These are phyloP conservation scores for Orchesella cincta DNA, from an alignment of 1,140 invertebrate genomes.

Conservation along the genomic window DNA sequence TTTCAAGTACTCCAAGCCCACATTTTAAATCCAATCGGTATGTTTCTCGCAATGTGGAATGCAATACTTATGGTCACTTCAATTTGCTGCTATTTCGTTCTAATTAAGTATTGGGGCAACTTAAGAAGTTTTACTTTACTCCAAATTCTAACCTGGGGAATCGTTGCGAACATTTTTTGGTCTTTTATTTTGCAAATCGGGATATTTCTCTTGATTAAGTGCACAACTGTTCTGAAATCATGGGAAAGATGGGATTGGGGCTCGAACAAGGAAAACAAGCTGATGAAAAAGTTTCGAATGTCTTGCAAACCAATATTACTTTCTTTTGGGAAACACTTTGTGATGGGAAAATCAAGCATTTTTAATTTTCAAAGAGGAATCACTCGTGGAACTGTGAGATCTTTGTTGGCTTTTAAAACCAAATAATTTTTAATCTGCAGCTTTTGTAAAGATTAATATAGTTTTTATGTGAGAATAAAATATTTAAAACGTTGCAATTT, in stretches of 20 bases:
- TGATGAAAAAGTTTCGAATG: neutral
- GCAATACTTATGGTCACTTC: neutral
- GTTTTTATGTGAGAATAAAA: too few species aligned
- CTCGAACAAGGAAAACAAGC: neutral
- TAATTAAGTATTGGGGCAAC: neutral
- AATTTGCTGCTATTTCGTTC: neutral
- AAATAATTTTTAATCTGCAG: too few species aligned
- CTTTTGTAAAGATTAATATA: too few species aligned
- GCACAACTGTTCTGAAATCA: neutral
- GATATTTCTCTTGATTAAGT: neutral
- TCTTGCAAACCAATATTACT: neutral
- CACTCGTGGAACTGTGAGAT: neutral
- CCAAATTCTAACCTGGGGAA: neutral
- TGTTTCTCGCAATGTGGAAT: neutral
- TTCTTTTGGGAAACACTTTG: neutral
- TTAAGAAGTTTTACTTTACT: neutral
- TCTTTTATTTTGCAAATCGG: neutral
- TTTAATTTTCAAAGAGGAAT: neutral
- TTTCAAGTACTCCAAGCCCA: neutral
- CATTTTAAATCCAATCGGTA: neutral
- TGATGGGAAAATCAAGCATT: neutral
- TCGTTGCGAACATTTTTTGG: neutral
- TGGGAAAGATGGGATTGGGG: neutral
- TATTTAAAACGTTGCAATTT: too few species aligned
- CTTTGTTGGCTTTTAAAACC: neutral